Evolutionary conservation across 1,140 invertebrate genomes (phyloP), one percentile per base, ranked within the genome.

Genomic region (Tetranychus cinnabarinus): DNA sequence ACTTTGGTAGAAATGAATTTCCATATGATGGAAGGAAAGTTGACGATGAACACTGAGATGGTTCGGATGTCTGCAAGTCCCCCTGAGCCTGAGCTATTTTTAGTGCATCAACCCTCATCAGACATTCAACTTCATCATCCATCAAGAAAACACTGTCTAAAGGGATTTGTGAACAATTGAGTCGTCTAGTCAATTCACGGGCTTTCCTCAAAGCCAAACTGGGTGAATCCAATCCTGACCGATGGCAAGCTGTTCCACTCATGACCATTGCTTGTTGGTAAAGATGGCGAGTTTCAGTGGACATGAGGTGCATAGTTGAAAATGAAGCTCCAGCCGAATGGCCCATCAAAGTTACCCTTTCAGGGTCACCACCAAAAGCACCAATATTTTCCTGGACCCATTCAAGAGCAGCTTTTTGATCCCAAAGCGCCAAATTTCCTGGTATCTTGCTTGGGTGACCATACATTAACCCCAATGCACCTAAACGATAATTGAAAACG

Each of bases 401-500:
- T 60, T 71, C 66, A 33, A 76, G 63, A 3, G 77, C 80, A 66
- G 78, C 66, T 6, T 74, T 65, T 65, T 78, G 79, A 64, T 80
- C 79, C 66, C 74, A 74, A 55, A 81, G 63, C 10, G 79, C 80
- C 54, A 68, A 65, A 62, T 73, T 72, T 4, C 71, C 71, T 0
- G 67, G 62, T 13, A 64, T 57, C 2, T 61, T 61, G 3, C 64
- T 59, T 56, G 71, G 69, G 8, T 65, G 70, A 10, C 70, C 68
- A 35, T 67, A 70, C 15, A 72, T 55, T 58, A 72, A 72, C 37
- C 69, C 84, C 59, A 88, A 71, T 0, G 83, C 79, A 55, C 85
- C 85, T 12, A 88, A 72, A 62, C 86, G 76, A 65, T 88, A 88
- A 64, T 88, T 85, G 33, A 87, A 79, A 0, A 83, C 81, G 1